These are phyloP conservation scores for Haemorhous mexicanus DNA, from an alignment of 2,113 vertebrate genomes.

Conservation along the genomic window DNA sequence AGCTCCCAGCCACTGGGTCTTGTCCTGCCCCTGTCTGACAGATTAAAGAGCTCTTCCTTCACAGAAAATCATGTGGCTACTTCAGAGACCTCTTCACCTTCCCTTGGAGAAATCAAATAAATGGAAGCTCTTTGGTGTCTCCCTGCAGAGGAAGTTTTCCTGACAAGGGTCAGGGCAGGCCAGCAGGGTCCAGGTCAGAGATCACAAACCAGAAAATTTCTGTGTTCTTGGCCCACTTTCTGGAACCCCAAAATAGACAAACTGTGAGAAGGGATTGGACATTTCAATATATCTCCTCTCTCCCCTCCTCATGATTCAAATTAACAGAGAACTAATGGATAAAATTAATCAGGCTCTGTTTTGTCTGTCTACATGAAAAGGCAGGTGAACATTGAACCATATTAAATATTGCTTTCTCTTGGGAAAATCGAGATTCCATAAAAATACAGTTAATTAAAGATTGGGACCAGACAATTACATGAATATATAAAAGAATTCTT, in stretches of 20 bases:
- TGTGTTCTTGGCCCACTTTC: conserved; percentile 39
- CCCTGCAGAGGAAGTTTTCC: neutral
- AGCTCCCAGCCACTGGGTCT: neutral
- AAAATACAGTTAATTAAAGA: conserved; percentile 71
- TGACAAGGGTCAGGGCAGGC: neutral
- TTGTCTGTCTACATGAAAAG: conserved; percentile 60
- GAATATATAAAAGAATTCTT: conserved; percentile 37
- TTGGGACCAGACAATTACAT: conserved; percentile 36
- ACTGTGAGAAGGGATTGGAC: neutral
- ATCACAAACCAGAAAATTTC: neutral
- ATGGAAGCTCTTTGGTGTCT: neutral
- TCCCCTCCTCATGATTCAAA: conserved; percentile 56
- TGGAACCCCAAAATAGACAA: conserved; percentile 25
- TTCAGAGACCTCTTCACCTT: neutral
- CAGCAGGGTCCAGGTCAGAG: neutral
- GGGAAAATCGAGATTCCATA: conserved; percentile 59
- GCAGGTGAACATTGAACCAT: conserved; percentile 55
- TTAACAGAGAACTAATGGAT: conserved; percentile 43
- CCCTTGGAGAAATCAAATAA: neutral
- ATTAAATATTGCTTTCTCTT: conserved; percentile 64
- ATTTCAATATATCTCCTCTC: neutral
- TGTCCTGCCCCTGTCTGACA: neutral
- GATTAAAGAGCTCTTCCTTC: conserved; percentile 1
- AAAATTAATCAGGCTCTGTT: conserved; percentile 61
- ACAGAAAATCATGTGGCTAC: neutral